Conservation (phyloP, 2,113 vertebrate genomes). For the Morone saxatilis region DNA sequence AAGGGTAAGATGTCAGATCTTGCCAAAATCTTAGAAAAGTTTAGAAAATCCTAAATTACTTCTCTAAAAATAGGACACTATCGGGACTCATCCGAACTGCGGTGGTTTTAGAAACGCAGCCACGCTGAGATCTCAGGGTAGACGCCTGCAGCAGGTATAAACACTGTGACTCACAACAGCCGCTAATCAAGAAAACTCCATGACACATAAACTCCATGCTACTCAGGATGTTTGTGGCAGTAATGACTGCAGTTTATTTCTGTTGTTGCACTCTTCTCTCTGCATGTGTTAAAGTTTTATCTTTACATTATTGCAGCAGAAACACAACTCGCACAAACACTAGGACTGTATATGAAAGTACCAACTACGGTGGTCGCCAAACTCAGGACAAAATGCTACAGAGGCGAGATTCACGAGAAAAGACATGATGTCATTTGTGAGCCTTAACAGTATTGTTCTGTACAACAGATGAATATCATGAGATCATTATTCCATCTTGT, state of each 20-base stretch:
- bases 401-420: too few relatives aligned
- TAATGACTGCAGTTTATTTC: slow-evolving; percentile 13
- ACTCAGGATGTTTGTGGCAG: neutral
- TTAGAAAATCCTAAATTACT: slow-evolving; percentile 51
- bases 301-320: neutral
- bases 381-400: too few relatives aligned
- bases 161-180: slow-evolving; percentile 5
- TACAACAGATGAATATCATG: too few relatives aligned
- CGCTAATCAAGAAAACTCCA: slow-evolving; percentile 21
- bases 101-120: slow-evolving; percentile 11
- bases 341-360: too few relatives aligned
- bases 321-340: too few relatives aligned
- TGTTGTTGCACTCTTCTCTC: neutral
- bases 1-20: slow-evolving; percentile 48
- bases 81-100: neutral
- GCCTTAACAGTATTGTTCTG: too few relatives aligned
- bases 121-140: slow-evolving; percentile 22
- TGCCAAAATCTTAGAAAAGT: slow-evolving; percentile 31
- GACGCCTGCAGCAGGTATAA: slow-evolving; percentile 27
- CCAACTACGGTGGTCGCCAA: too few relatives aligned
- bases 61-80: slow-evolving; percentile 40
- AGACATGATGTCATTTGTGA: too few relatives aligned
- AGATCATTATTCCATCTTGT: too few relatives aligned
- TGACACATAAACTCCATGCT: neutral
- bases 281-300: neutral